Evolutionary conservation across 2,113 vertebrate species (phyloP), one percentile per base, ranked within the genome.

Genomic region (Ptilorrhoa leucosticta): DNA sequence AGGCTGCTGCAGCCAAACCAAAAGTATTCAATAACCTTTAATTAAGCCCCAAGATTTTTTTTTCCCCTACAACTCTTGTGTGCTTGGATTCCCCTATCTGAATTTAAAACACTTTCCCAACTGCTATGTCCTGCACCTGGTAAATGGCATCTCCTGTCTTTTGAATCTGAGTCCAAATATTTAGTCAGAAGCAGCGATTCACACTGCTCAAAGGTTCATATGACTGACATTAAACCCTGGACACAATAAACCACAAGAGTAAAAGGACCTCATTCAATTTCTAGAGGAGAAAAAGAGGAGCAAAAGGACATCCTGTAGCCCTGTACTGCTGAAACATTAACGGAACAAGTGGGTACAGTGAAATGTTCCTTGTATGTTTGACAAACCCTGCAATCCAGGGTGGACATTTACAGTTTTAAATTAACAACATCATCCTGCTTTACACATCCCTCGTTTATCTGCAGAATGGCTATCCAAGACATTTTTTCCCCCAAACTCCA

Each of bases 121-220:
- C 28, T 39, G 47, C 45, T 61, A 39, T 30, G 56, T 40, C 37
- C 37, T 92, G 86, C 47, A 90, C 47, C 70, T 35, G 21, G 45
- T 42, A 63, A 93, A 75, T 54, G 28, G 18, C 72, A 89, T 39
- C 44, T 47, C 56, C 78, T 69, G 45, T 39, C 35, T 89, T 90
- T 77, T 44, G 82, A 90, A 68, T 48, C 33, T 0, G 3, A 90
- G 27, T 60, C 80, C 44, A 78, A 87, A 89, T 68, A 66, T 86
- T 95, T 54, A 75, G 37, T 81, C 83, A 90, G 93, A 81, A 94
- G 87, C 60, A 73, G 90, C 71, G 47, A 81, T 82, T 50, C 90
- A 73, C 47, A 33, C 31, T 81, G 61, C 77, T 89, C 56, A 60
- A 71, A 90, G 89, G 72, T 61, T 96, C 80, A 30, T 14, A 24